Evolutionary conservation across 2,113 vertebrate species (phyloP).

Genomic region (Neodon shergylaensis): DNA sequence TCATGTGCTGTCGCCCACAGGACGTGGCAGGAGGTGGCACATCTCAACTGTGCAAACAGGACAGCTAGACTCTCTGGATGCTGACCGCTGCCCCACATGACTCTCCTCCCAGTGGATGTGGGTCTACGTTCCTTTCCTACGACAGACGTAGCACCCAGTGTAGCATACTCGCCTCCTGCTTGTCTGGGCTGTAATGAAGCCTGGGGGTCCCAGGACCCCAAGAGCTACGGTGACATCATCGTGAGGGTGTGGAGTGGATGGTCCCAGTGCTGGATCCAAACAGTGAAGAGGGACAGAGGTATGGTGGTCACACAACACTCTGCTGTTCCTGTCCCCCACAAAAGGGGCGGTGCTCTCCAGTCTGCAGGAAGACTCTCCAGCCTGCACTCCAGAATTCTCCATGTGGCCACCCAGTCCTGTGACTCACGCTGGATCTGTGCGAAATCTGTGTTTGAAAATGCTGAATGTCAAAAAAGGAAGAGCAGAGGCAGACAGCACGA

Average conservation of each 20-base stretch:
- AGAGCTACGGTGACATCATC: too few species aligned
- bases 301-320: too few species aligned
- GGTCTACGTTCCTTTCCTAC: neutral
- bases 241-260: too few species aligned
- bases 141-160: rapidly evolving
- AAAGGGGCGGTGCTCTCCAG: rapidly evolving
- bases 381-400: neutral
- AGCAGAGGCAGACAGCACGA: constrained; percentile 43
- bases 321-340: rapidly evolving
- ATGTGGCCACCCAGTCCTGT: neutral
- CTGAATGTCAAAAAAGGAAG: constrained; percentile 72
- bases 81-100: rapidly evolving
- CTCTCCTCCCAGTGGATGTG: neutral
- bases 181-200: rapidly evolving
- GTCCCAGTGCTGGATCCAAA: too few species aligned
- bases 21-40: rapidly evolving
- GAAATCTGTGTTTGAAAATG: constrained; percentile 66
- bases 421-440: constrained; percentile 51
- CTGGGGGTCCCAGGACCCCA: too few species aligned
- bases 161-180: neutral
- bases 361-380: neutral
- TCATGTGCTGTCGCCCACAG: neutral
- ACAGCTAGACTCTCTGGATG: rapidly evolving
- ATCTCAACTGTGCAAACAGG: rapidly evolving
- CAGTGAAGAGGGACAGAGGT: too few species aligned